Evolutionary conservation across 2,888 invertebrate genomes (phyloP).

Genomic region (Oscheius sp.): DNA sequence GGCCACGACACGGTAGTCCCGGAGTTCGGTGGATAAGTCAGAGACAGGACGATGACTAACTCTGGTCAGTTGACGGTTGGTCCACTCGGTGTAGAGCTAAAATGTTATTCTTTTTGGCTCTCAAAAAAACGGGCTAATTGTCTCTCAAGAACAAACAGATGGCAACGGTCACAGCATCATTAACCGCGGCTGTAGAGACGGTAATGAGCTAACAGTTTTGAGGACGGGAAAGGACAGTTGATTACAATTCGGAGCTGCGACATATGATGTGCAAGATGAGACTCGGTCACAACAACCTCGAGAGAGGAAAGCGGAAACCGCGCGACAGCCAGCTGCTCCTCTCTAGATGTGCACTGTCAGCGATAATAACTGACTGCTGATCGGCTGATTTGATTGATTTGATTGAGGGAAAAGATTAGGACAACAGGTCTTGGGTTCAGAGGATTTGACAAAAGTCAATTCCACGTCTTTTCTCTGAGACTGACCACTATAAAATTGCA

Average conservation of each 20-base stretch:
- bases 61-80: conserved; percentile 63
- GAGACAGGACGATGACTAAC: conserved; percentile 51
- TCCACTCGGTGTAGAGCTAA: conserved; percentile 71
- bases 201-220: conserved; percentile 3
- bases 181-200: not conserved
- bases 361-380: not conserved
- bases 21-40: conserved; percentile 65
- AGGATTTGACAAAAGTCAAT: too few species aligned
- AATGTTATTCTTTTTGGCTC: conserved; percentile 34
- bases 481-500: too few species aligned
- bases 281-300: conserved; percentile 25
- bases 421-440: too few species aligned
- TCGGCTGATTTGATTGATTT: too few species aligned
- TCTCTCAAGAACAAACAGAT: not conserved
- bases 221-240: conserved; percentile 22
- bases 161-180: not conserved
- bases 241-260: conserved; percentile 26
- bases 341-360: conserved; percentile 2
- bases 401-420: too few species aligned
- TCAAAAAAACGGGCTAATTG: too few species aligned
- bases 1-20: conserved; percentile 63
- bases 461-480: too few species aligned
- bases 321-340: conserved; percentile 26
- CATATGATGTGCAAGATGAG: conserved; percentile 37
- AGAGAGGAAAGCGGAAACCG: conserved; percentile 35